Percentiles rank a stretch among this genome's conserved stretches.
Conservation (phyloP, 2,797 vertebrate species). For the Enteromius viviparus region DNA sequence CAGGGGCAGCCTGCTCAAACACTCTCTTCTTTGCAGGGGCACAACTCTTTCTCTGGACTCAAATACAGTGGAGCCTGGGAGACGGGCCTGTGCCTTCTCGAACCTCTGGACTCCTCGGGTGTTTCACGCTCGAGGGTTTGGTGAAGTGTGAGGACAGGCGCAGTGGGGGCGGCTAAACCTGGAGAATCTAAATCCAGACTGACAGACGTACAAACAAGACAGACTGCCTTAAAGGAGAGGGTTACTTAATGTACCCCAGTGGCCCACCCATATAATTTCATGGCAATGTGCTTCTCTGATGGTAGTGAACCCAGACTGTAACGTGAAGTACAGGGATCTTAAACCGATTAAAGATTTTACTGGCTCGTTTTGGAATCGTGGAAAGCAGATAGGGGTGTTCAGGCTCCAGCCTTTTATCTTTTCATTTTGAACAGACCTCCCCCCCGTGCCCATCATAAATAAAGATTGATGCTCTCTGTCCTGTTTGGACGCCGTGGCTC, state of each 20-base stretch:
- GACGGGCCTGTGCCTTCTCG: conserved; percentile 38
- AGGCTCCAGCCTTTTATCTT: conserved; percentile 53
- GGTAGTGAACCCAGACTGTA: conserved; percentile 36
- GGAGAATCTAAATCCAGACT: conserved; percentile 45
- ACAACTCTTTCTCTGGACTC: conserved; percentile 50
- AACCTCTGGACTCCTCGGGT: conserved; percentile 58
- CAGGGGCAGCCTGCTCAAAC: conserved; percentile 54
- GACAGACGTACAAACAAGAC: conserved; percentile 47
- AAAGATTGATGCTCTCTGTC: conserved; percentile 41
- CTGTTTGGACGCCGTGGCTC: conserved; percentile 53
- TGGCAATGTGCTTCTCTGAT: conserved; percentile 32
- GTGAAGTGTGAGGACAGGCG: conserved; percentile 31
- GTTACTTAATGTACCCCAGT: conserved; percentile 33
- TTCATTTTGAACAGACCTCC: conserved; percentile 52
- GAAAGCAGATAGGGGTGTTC: conserved; percentile 36
- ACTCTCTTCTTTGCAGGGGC: conserved; percentile 48
- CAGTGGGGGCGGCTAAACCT: conserved; percentile 32
- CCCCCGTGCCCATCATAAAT: conserved; percentile 44
- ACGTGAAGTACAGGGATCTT: conserved; percentile 46
- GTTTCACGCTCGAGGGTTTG: conserved; percentile 47
- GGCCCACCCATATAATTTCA: conserved; percentile 28
- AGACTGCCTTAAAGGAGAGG: conserved; percentile 47
- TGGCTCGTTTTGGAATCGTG: conserved; percentile 38
- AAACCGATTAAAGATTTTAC: conserved; percentile 48
- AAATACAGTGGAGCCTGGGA: conserved; percentile 54